phyloP scores from a whole-genome alignment of 2,888 invertebrate species.

The Endomychus coccineus region DNA sequence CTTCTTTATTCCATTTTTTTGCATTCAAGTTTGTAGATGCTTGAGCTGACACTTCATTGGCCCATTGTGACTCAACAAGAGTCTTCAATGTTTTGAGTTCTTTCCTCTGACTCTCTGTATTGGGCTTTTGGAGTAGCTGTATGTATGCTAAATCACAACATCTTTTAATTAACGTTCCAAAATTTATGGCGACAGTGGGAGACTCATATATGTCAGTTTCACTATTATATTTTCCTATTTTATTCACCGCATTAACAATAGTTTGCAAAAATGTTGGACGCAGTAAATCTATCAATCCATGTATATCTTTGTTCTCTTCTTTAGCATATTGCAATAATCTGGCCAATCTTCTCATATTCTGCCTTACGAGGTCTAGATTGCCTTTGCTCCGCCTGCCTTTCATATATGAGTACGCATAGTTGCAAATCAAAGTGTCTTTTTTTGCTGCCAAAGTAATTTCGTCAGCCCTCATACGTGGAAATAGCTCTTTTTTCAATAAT shows the following conservation, averaged over 20 bases:
- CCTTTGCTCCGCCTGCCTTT: constrained; percentile 10
- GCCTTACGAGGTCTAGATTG: constrained; percentile 8
- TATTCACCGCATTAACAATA: constrained; percentile 20
- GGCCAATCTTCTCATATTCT: constrained; percentile 10
- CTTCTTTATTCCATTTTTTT: constrained; percentile 26
- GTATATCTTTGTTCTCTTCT: constrained; percentile 14
- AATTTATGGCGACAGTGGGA: constrained; percentile 25
- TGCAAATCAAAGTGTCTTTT: constrained; percentile 6
- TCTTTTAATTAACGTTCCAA: constrained; percentile 26
- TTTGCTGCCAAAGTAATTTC: constrained; percentile 6
- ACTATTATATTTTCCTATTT: constrained; percentile 21
- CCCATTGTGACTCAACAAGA: constrained; percentile 26
- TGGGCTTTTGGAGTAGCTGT: constrained; percentile 12
- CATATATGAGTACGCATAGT: constrained; percentile 9
- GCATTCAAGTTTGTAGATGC: constrained; percentile 23
- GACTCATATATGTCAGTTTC: constrained; percentile 24
- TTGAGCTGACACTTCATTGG: constrained; percentile 25
- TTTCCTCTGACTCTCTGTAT: constrained; percentile 18
- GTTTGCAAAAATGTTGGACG: constrained; percentile 18
- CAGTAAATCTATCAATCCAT: constrained; percentile 20
- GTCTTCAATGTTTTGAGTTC: constrained; percentile 24
- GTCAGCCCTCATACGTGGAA: constrained; percentile 6
- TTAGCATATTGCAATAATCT: constrained; percentile 18
- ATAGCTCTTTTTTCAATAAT: not conserved
- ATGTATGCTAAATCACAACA: constrained; percentile 25